Evolutionary conservation across 2,888 invertebrate genomes (phyloP), one percentile per base, ranked within the genome.

Genomic region (Drosophila conformis): DNA sequence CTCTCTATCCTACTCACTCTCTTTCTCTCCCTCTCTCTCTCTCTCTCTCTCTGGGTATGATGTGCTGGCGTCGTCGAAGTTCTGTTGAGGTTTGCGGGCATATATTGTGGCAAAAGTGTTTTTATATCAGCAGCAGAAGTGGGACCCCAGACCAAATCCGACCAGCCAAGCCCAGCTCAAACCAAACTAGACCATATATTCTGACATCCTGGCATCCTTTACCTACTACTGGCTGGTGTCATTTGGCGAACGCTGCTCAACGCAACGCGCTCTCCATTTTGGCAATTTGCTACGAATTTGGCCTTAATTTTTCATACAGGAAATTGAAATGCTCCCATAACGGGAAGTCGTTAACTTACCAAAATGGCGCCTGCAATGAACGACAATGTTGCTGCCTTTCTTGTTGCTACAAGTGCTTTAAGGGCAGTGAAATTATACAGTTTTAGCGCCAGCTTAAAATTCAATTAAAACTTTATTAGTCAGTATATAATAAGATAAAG

Each of bases 291-390:
- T 88, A 70, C 81, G 54, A 80, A 83, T 87, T 87, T 83, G 80
- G 78, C 83, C 90, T 88, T 90, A 88, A 90, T 87, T 88, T 87
- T 87, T 80, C 81, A 83, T 72, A 89, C 81, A 76, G 90, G 86
- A 87, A 87, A 87, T 90, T 90, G 86, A 88, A 87, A 87, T 90
- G 89, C 85, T 86, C 62, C 89, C 83, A 90, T 88, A 87, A 78
- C 83, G 90, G 90, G 80, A 83, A 73, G 77, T 87, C 76, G 89
- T 88, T 90, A 82, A 58, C 70, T 72, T 77, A 42, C 70, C 68
- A 42, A 76, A 62, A 72, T 57, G 51, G 35, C 35, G 40, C 27
- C 29, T 27, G 60, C 51, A 31, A 69, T 69, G 36, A 52, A 38
- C 60, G 52, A 57, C 63, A 74, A 54, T 58, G 59, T 76, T 48